phyloP scores from a whole-genome alignment of 2,113 vertebrate species.

The Phylloscopus trochiloides region DNA sequence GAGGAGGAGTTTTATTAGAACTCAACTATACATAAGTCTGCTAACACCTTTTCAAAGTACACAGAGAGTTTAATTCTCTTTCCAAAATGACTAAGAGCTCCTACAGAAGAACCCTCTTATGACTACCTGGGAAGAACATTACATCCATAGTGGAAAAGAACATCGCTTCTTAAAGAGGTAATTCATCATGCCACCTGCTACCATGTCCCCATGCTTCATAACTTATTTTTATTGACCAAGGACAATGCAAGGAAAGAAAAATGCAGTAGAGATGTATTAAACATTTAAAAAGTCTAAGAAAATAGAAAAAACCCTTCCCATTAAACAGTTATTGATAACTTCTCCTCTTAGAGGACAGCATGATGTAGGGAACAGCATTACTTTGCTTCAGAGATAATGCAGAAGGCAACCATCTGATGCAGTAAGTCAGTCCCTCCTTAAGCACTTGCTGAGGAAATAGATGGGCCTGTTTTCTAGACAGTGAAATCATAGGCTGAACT shows the following conservation, averaged over 20 bases:
- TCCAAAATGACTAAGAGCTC: background rate
- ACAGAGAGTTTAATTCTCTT: background rate
- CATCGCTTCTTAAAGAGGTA: background rate
- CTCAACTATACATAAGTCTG: background rate
- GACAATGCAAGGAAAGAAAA: constrained; percentile 21
- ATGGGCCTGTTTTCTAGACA: background rate
- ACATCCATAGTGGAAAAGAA: background rate
- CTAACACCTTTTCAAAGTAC: background rate
- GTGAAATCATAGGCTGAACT: background rate
- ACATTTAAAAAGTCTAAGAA: background rate
- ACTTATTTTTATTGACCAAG: constrained; percentile 57
- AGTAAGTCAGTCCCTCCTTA: background rate
- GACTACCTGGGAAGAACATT: background rate
- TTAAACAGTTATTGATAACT: constrained; percentile 40
- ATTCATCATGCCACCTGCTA: constrained; percentile 10
- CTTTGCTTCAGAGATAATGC: background rate
- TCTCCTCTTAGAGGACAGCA: background rate
- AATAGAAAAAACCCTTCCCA: background rate
- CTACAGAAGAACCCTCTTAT: background rate
- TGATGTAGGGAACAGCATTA: background rate
- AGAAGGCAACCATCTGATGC: background rate
- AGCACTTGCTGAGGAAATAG: background rate
- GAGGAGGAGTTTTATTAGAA: background rate
- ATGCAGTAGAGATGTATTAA: constrained; percentile 1
- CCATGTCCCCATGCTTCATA: background rate